Evolutionary conservation across 2,797 vertebrate genomes (phyloP).

Genomic region (Schizothorax lantsangensis): DNA sequence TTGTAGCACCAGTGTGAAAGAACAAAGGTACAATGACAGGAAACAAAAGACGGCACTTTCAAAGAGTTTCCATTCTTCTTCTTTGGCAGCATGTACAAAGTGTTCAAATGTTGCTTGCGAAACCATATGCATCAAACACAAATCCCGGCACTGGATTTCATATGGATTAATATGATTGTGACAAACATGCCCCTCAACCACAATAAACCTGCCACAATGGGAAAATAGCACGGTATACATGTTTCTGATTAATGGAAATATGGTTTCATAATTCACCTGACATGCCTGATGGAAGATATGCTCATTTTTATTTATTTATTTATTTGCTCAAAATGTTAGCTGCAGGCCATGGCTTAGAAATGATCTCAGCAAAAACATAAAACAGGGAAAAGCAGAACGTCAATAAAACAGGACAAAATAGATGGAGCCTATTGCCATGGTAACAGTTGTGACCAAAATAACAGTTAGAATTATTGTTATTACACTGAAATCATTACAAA

Average conservation of each 20-base stretch:
- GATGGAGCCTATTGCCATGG: background rate
- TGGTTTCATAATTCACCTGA: conserved; percentile 40
- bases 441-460: background rate
- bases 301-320: conserved; percentile 44
- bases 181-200: conserved; percentile 38
- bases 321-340: conserved; percentile 37
- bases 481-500: background rate
- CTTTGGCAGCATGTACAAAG: background rate
- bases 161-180: conserved; percentile 42
- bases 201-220: conserved; percentile 53
- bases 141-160: conserved; percentile 5
- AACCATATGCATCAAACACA: conserved; percentile 21
- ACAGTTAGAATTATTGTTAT: background rate
- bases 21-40: background rate
- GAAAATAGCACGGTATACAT: conserved; percentile 36
- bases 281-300: conserved; percentile 42
- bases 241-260: conserved; percentile 51
- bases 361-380: conserved; percentile 28
- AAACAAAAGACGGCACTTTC: background rate
- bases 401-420: conserved; percentile 1
- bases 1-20: background rate
- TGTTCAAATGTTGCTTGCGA: conserved; percentile 11
- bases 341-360: conserved; percentile 44
- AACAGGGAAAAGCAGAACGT: conserved; percentile 17
- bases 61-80: background rate